A percentile compares a stretch with the other conserved stretches of the same genome.
Conservation (phyloP, 2,797 vertebrate genomes). For the Coilia nasus region DNA sequence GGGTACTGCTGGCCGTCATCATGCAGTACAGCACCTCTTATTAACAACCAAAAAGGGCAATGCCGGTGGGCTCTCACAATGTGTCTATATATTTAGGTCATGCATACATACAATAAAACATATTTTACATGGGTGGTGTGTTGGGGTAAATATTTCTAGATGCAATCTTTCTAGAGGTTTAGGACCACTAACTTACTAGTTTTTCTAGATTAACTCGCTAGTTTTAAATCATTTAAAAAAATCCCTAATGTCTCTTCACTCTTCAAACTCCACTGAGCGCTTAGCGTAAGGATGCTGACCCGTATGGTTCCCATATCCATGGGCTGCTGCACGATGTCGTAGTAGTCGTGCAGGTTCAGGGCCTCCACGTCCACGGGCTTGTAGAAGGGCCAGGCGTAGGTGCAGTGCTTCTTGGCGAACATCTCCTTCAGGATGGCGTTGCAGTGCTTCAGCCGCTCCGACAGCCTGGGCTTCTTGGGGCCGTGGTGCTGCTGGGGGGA, state of each 20-base stretch:
- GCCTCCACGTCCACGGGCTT: slow-evolving; percentile 74
- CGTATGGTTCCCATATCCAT: slow-evolving; percentile 86
- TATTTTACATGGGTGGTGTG: not conserved
- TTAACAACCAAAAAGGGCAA: not conserved
- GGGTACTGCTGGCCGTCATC: not conserved
- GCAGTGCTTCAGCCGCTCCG: slow-evolving; percentile 80
- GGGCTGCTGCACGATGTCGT: slow-evolving; percentile 79
- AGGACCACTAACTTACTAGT: too few species aligned
- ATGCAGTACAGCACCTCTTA: not conserved
- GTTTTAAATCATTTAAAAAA: not conserved
- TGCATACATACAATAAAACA: not conserved
- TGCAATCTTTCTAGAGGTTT: not conserved
- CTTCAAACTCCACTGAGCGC: not conserved
- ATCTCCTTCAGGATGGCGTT: slow-evolving; percentile 86
- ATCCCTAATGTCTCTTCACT: not conserved
- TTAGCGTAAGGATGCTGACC: slow-evolving; percentile 67
- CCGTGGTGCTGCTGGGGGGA: slow-evolving; percentile 65
- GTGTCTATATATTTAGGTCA: not conserved
- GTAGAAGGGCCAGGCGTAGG: slow-evolving; percentile 90
- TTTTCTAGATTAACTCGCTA: too few species aligned
- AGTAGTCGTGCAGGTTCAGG: slow-evolving; percentile 78
- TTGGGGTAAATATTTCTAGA: not conserved
- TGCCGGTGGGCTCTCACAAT: not conserved
- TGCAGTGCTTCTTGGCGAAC: slow-evolving; percentile 85
- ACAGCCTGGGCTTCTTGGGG: slow-evolving; percentile 65